Percentiles rank a stretch among this genome's conserved stretches.
phyloP scores from a whole-genome alignment of 2,797 vertebrate genomes.

The Enteromius unitaeniatus region DNA sequence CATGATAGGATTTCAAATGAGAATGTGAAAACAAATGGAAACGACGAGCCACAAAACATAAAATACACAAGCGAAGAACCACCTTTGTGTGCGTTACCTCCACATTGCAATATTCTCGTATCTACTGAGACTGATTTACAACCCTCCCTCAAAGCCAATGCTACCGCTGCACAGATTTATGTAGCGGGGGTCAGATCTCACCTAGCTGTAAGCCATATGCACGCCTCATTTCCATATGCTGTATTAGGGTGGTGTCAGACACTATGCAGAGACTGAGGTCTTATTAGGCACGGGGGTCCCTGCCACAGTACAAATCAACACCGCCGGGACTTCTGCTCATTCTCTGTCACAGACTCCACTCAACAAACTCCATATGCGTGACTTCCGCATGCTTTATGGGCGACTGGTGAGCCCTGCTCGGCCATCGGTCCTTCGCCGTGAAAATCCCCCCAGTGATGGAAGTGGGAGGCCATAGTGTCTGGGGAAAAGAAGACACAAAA shows the following conservation, averaged over 20 bases:
- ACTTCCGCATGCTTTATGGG: conserved; percentile 23
- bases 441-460: conserved; percentile 48
- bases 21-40: conserved; percentile 62
- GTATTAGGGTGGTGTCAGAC: conserved; percentile 70
- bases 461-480: conserved; percentile 46
- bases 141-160: conserved; percentile 60
- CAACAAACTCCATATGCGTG: conserved; percentile 63
- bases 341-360: conserved; percentile 53
- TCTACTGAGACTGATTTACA: conserved; percentile 69
- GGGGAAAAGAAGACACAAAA: conserved; percentile 55
- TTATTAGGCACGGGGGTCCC: conserved; percentile 74
- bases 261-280: conserved; percentile 63
- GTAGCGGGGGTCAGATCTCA: conserved; percentile 62
- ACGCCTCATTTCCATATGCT: conserved; percentile 70
- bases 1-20: conserved; percentile 63
- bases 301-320: conserved; percentile 69
- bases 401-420: conserved; percentile 44
- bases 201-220: conserved; percentile 68
- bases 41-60: conserved; percentile 59
- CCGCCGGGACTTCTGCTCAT: conserved; percentile 66
- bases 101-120: conserved; percentile 61
- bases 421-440: conserved; percentile 37
- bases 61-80: conserved; percentile 51
- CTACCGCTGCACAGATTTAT: conserved; percentile 60
- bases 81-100: conserved; percentile 53